Conservation (phyloP, 2,888 invertebrate species). For the Ctenicera cuprea region DNA sequence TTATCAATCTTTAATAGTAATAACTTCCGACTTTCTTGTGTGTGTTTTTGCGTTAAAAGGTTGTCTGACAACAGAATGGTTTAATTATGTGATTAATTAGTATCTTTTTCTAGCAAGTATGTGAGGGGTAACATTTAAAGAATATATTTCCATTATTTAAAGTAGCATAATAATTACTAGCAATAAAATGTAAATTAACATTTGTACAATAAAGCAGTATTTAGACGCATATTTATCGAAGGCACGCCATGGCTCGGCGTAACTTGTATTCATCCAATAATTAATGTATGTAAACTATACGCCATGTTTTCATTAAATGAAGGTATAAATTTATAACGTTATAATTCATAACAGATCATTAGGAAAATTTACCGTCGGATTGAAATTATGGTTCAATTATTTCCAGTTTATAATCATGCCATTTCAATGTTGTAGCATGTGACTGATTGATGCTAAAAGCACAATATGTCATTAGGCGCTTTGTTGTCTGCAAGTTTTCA, state of each 20-base stretch:
- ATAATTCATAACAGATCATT: conserved; percentile 51
- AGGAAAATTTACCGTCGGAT: conserved; percentile 48
- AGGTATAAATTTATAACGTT: conserved; percentile 47
- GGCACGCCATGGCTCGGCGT: conserved; percentile 17
- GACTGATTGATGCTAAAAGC: conserved; percentile 35
- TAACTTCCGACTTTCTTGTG: no score
- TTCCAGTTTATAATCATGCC: conserved; percentile 42
- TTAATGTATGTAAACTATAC: conserved; percentile 40
- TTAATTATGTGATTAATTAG: no score
- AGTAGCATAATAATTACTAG: not conserved
- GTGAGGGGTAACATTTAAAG: not conserved
- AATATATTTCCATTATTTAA: not conserved
- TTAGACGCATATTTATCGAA: conserved; percentile 8
- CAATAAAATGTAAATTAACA: conserved; percentile 9
- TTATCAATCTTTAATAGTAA: no score
- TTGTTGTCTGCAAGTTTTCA: conserved; percentile 38
- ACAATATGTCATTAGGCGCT: conserved; percentile 45
- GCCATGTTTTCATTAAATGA: conserved; percentile 48
- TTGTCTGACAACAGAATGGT: no score
- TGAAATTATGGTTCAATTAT: conserved; percentile 51
- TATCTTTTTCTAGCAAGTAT: no score
- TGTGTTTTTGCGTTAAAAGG: no score
- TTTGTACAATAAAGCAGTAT: conserved; percentile 13
- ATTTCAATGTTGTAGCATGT: conserved; percentile 36
- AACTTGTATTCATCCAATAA: conserved; percentile 35